These are phyloP conservation scores for Strigamia crassipes DNA, from an alignment of 2,888 invertebrate species.

Conservation along the genomic window DNA sequence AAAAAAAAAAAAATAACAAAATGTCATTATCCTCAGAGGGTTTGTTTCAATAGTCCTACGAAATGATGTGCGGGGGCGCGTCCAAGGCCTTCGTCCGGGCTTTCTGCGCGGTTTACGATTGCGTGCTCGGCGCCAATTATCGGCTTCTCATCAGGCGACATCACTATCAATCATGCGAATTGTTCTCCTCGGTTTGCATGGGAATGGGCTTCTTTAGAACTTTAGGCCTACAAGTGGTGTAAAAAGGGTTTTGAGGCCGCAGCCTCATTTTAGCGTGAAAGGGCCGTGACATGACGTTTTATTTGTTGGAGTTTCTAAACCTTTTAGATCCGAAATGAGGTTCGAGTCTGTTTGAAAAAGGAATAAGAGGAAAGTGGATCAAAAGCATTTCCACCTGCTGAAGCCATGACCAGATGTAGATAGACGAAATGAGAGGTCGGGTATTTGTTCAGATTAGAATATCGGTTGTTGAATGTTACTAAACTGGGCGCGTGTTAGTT, in stretches of 20 bases:
- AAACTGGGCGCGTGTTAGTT: conserved; percentile 15
- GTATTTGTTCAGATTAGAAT: conserved; percentile 12
- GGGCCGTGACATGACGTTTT: conserved; percentile 24
- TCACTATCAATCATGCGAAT: conserved; percentile 30
- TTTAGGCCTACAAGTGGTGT: not conserved
- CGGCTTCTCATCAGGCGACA: conserved; percentile 40
- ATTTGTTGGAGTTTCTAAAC: conserved; percentile 15
- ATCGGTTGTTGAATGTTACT: conserved; percentile 14
- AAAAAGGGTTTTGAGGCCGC: conserved; percentile 37
- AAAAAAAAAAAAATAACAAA: not conserved
- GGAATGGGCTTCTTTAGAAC: conserved; percentile 10
- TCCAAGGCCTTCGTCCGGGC: conserved; percentile 25
- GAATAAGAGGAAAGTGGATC: conserved; percentile 32
- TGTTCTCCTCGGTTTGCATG: conserved; percentile 23
- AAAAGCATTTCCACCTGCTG: conserved; percentile 1
- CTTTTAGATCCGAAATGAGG: conserved; percentile 9
- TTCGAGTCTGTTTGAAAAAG: not conserved
- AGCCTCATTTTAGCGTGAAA: conserved; percentile 2
- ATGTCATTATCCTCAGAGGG: conserved; percentile 29
- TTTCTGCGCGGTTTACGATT: conserved; percentile 28
- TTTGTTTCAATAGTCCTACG: not conserved
- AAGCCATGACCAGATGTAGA: conserved; percentile 10
- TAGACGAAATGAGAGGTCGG: not conserved
- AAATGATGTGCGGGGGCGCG: conserved; percentile 29
- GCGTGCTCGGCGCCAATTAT: conserved; percentile 36